Evolutionary conservation across 2,113 vertebrate species (phyloP), one percentile per base, ranked within the genome.

Genomic region (Coregonus clupeaformis): DNA sequence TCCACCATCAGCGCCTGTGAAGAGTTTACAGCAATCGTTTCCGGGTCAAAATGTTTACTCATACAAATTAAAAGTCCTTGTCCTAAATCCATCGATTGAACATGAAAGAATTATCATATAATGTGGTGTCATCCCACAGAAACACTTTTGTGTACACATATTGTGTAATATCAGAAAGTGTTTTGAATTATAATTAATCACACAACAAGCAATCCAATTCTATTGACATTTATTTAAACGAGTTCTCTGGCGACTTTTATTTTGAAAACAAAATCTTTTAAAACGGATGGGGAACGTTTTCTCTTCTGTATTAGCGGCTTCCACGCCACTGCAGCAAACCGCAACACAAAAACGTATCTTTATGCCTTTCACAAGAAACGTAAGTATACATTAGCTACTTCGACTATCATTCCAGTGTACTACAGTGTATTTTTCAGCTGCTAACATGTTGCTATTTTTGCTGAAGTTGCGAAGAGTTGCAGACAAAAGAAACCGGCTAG

Each of bases 171-270:
- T 52, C 49, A 52, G 14, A 52, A 60, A 60, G 16, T 3, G n/a
- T 60, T 49, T 60, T 60, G 57, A 60, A 3, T n/a, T 22, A 1
- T 6, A 60, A 60, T n/a, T 3, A 67, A 67, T 67, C 65, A 67
- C 29, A 32, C 30, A 32, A 67, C 29, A 67, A 60, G 57, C 18
- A 3, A 11, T 11, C 36, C 11, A 42, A 42, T 42, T 18, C 3
- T 16, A 52, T 52, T 52, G 49, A 18, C 3, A n/a, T 42, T 65
- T 65, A 6, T 16, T 65, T 16, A 1, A 65, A 32, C 6, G 2
- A 42, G 0, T 42, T 52, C 13, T 18, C 16, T 18, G 12, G 13
- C 13, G 4, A 6, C 67, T 13, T 85, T 88, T 90, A 85, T 29
- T 90, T 82, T 88, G 86, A 80, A 87, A 68, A 16, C 1, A 24